A percentile compares a stretch with the other conserved stretches of the same genome.
Evolutionary conservation across 1,140 invertebrate species (phyloP).

Genomic region (Grapholita molesta): DNA sequence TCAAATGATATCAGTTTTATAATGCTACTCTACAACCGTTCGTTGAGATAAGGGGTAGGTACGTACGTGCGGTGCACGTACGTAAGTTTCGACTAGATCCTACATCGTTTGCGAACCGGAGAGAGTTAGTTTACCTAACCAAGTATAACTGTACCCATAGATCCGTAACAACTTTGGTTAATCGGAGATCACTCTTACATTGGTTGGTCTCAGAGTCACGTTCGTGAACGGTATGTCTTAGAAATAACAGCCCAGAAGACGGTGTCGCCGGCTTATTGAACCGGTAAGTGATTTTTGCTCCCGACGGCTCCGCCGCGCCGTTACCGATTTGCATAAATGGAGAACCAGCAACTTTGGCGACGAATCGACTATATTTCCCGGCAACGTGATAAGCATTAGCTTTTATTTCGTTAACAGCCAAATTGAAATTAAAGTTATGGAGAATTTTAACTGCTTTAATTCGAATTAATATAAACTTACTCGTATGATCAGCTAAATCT

Average conservation of each 20-base stretch:
- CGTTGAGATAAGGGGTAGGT: not conserved
- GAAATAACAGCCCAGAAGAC: not conserved
- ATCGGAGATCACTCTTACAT: not conserved
- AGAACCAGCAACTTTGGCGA: slow-evolving; percentile 25
- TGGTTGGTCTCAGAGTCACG: not conserved
- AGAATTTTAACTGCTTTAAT: not conserved
- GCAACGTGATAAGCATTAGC: not conserved
- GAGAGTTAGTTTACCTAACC: not conserved
- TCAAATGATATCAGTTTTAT: not conserved
- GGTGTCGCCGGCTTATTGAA: slow-evolving; percentile 25
- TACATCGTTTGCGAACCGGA: not conserved
- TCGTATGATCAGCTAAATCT: too few species aligned
- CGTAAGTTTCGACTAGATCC: not conserved
- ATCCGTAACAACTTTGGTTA: not conserved
- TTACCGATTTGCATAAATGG: slow-evolving; percentile 34
- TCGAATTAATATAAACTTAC: too few species aligned
- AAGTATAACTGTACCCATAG: not conserved
- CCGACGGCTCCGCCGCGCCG: slow-evolving; percentile 23
- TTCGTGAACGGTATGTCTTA: not conserved
- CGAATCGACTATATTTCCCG: slow-evolving; percentile 27
- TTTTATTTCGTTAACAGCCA: not conserved
- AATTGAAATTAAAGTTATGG: not conserved
- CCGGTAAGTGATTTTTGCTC: slow-evolving; percentile 33
- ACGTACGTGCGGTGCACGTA: not conserved
- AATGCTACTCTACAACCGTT: not conserved